phyloP scores from a whole-genome alignment of 30 jellyfish, hydroid and myxozoan genomes.

The Turritopsis dohrnii region DNA sequence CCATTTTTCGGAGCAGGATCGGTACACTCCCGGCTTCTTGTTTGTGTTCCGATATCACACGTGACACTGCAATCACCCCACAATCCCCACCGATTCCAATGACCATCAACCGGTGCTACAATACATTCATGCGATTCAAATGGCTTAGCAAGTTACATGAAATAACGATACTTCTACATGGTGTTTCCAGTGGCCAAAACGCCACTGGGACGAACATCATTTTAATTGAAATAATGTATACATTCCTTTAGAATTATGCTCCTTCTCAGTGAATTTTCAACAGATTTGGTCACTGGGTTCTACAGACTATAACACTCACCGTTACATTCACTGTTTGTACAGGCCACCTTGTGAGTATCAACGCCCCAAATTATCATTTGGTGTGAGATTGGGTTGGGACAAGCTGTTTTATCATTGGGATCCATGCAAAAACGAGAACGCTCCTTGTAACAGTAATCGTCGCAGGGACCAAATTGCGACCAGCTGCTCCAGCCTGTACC shows the following conservation, averaged over 20 bases:
- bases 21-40: constrained; percentile 42
- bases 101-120: constrained; percentile 69
- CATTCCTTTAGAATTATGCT: too few relatives aligned
- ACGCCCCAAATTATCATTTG: constrained; percentile 43
- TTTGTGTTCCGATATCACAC: constrained; percentile 42
- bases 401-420: constrained; percentile 20
- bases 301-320: constrained; percentile 32
- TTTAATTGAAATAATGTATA: too few relatives aligned
- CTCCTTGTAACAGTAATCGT: constrained; percentile 37
- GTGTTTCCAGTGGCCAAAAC: too few relatives aligned
- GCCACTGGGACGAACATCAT: too few relatives aligned
- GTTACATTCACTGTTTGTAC: constrained; percentile 70
- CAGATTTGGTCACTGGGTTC: too few relatives aligned
- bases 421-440: constrained; percentile 77
- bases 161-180: too few relatives aligned
- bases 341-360: constrained; percentile 37
- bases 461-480: constrained; percentile 76
- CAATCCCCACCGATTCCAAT: constrained; percentile 73
- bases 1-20: constrained; percentile 68
- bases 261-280: too few relatives aligned
- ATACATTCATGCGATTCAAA: too few relatives aligned
- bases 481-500: constrained; percentile 81
- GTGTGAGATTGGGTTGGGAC: constrained; percentile 42
- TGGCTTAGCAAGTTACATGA: too few relatives aligned
- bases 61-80: constrained; percentile 58